Evolutionary conservation across 2,888 invertebrate genomes (phyloP).

Genomic region (Lithophane ornitopus): DNA sequence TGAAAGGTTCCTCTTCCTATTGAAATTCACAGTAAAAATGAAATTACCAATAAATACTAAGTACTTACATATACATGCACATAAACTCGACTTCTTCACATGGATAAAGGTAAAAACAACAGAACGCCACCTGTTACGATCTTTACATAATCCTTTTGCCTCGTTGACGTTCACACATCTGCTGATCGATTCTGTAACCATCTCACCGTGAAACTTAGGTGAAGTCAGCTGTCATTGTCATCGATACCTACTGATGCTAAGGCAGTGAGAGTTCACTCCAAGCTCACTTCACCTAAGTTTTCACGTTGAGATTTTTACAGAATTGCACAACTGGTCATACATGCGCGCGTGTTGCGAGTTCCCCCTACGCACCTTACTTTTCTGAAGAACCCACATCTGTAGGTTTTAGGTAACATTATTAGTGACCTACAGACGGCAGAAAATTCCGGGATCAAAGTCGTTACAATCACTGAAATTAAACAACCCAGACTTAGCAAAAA

Average conservation of each 20-base stretch:
- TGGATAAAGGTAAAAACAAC: neutral
- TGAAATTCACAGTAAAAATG: no score
- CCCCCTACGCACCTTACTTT: neutral
- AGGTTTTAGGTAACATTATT: neutral
- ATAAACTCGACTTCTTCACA: neutral
- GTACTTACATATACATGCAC: no score
- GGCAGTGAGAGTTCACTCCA: no score
- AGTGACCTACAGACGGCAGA: neutral
- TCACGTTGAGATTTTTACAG: no score
- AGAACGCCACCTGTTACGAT: neutral
- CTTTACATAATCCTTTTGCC: neutral
- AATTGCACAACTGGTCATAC: no score
- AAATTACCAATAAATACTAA: no score
- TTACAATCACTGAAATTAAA: constrained; percentile 16
- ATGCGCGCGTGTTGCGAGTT: neutral
- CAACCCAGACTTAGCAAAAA: neutral
- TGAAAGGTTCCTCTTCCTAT: no score
- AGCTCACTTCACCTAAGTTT: no score
- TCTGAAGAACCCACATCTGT: neutral
- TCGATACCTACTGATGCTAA: no score
- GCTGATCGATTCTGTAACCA: no score
- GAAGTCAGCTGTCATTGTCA: no score
- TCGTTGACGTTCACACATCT: neutral
- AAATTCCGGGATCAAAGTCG: neutral
- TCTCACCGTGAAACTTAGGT: no score